Percentiles rank a stretch among this genome's conserved stretches.
phyloP scores from a whole-genome alignment of 2,888 invertebrate genomes.

The Hypercompe scribonia region DNA sequence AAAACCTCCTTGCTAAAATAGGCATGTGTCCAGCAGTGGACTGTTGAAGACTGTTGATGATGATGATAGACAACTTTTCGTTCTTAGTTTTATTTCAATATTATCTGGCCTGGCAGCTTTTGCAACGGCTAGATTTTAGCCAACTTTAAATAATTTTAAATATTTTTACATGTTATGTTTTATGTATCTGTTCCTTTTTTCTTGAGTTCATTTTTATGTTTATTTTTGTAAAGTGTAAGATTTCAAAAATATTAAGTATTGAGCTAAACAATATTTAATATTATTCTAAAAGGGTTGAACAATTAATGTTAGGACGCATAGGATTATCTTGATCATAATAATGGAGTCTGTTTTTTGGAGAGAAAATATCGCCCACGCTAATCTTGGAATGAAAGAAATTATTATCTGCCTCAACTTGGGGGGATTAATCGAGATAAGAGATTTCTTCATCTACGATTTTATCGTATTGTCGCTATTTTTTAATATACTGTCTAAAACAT shows the following conservation, averaged over 20 bases:
- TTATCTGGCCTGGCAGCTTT: too few relatives aligned
- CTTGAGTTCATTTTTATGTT: too few relatives aligned
- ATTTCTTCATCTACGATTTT: constrained; percentile 25
- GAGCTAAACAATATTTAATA: constrained; percentile 12
- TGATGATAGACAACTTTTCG: too few relatives aligned
- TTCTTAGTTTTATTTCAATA: too few relatives aligned
- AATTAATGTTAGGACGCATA: constrained; percentile 26
- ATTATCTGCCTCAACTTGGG: constrained; percentile 40
- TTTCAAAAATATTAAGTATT: not conserved
- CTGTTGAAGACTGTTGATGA: too few relatives aligned
- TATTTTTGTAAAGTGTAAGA: too few relatives aligned
- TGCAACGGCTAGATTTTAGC: too few relatives aligned
- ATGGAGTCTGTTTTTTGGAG: constrained; percentile 32
- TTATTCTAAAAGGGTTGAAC: constrained; percentile 31
- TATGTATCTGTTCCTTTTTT: too few relatives aligned
- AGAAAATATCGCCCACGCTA: constrained; percentile 42
- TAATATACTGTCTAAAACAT: constrained; percentile 9
- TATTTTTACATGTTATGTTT: too few relatives aligned
- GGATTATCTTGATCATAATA: constrained; percentile 47
- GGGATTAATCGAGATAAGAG: constrained; percentile 35
- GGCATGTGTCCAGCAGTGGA: too few relatives aligned
- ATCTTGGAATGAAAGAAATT: constrained; percentile 48
- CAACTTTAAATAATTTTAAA: too few relatives aligned
- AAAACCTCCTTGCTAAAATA: too few relatives aligned
- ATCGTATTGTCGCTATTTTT: constrained; percentile 21